Evolutionary conservation across 2,797 vertebrate genomes (phyloP).

Genomic region (Gymnodraco acuticeps): DNA sequence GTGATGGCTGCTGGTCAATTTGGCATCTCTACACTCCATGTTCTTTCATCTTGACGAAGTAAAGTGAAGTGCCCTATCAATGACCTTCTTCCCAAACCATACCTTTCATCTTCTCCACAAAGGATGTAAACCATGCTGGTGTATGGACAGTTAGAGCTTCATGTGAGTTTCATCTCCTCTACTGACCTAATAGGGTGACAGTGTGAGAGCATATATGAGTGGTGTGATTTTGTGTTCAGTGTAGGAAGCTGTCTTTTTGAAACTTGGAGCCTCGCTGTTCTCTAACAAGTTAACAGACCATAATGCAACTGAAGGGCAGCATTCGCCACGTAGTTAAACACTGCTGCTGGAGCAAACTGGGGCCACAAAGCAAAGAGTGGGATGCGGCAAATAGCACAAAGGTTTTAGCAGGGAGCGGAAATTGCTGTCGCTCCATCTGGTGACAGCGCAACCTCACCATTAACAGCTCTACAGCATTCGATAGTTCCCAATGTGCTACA

Average conservation of each 20-base stretch:
- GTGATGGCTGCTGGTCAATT: slow-evolving; percentile 24
- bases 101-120: slow-evolving; percentile 38
- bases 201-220: slow-evolving; percentile 13
- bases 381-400: slow-evolving; percentile 23
- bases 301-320: slow-evolving; percentile 49
- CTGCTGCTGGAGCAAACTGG: slow-evolving; percentile 24
- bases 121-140: slow-evolving; percentile 6
- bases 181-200: slow-evolving; percentile 26
- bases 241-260: slow-evolving; percentile 17
- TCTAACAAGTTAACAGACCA: not conserved
- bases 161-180: slow-evolving; percentile 5
- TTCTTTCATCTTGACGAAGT: slow-evolving; percentile 47
- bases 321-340: slow-evolving; percentile 21
- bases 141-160: not conserved
- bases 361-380: slow-evolving; percentile 19
- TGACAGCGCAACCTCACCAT: not conserved
- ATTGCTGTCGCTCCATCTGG: slow-evolving; percentile 13
- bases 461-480: slow-evolving; percentile 21
- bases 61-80: not conserved
- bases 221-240: slow-evolving; percentile 31
- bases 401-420: slow-evolving; percentile 22
- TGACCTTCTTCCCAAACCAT: not conserved
- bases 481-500: not conserved
- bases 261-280: slow-evolving; percentile 4
- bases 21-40: slow-evolving; percentile 1